Conservation (phyloP, 1,140 invertebrate species). For the Lithobius niger region DNA sequence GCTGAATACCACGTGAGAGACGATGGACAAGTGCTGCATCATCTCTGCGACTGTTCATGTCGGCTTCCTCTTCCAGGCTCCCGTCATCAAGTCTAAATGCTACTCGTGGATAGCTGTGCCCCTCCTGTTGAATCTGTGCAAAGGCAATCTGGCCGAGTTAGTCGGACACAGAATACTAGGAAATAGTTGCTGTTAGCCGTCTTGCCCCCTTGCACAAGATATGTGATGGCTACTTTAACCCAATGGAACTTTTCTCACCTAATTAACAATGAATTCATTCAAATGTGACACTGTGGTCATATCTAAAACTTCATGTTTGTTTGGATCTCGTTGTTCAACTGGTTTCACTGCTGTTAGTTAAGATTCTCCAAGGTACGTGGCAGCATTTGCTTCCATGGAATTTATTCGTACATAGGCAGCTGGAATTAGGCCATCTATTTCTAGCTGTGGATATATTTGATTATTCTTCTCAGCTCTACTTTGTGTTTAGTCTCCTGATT, state of each 20-base stretch:
- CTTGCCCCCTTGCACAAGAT: neutral
- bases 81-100: neutral
- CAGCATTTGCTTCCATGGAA: neutral
- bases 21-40: neutral
- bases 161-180: neutral
- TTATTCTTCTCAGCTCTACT: neutral
- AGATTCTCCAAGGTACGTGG: neutral
- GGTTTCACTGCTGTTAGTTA: neutral
- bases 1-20: neutral
- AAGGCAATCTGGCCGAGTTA: neutral
- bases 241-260: neutral
- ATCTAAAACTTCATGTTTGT: neutral
- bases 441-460: neutral
- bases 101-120: neutral
- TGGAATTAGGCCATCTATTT: neutral
- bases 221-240: neutral
- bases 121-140: neutral
- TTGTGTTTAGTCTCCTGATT: neutral
- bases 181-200: neutral
- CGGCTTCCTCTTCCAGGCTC: slow-evolving; percentile 6
- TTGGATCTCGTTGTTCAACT: neutral
- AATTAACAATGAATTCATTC: neutral
- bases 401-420: no score
- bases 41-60: neutral
- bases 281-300: neutral